These are phyloP conservation scores for Sebastes cheni DNA, from an alignment of 2,797 vertebrate genomes.

Conservation along the genomic window DNA sequence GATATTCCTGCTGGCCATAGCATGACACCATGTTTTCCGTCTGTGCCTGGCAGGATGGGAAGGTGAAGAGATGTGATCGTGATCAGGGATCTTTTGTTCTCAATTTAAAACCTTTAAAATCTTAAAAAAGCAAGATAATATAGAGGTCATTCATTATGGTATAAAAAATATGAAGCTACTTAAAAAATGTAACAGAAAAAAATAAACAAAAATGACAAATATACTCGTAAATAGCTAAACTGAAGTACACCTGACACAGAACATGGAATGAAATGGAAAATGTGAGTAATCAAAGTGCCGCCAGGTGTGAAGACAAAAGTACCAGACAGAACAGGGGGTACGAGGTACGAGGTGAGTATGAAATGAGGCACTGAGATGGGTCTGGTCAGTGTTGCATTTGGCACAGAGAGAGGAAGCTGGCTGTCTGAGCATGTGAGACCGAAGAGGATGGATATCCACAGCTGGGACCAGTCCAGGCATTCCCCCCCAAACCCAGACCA, in stretches of 20 bases:
- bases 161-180: neutral
- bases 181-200: neutral
- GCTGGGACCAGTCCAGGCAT: constrained; percentile 52
- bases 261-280: neutral
- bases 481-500: constrained; percentile 42
- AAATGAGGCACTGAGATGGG: constrained; percentile 28
- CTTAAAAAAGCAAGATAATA: neutral
- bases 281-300: neutral
- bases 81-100: constrained; percentile 17
- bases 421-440: constrained; percentile 46
- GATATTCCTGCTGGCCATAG: constrained; percentile 55
- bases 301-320: constrained; percentile 23
- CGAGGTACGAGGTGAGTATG: constrained; percentile 7
- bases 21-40: constrained; percentile 68
- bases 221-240: neutral
- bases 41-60: constrained; percentile 14
- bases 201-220: neutral
- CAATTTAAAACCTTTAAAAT: constrained; percentile 4
- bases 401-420: constrained; percentile 60
- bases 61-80: constrained; percentile 30
- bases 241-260: neutral
- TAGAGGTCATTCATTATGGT: neutral
- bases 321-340: constrained; percentile 9
- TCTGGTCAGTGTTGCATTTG: constrained; percentile 65
- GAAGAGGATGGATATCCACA: constrained; percentile 48